Conservation (phyloP, 2,113 vertebrate genomes). For the Globicephala melas region DNA sequence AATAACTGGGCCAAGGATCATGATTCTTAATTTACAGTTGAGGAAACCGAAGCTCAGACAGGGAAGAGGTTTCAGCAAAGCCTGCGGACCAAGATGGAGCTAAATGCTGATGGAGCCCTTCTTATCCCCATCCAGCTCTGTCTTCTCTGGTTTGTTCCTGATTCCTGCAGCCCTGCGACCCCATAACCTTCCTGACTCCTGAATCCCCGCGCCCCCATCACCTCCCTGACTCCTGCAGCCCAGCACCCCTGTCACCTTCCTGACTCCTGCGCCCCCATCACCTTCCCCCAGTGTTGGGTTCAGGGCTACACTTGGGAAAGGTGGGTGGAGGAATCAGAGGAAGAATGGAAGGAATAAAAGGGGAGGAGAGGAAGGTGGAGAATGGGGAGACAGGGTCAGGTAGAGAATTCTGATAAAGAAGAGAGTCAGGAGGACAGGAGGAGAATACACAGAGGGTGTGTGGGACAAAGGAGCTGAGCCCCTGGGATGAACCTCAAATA, state of each 20-base stretch:
- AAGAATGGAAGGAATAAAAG: not conserved
- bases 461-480: not conserved
- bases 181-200: not conserved
- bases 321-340: not conserved
- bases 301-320: not conserved
- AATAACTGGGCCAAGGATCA: not conserved
- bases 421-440: not conserved
- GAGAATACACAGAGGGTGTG: not conserved
- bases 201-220: rapidly evolving
- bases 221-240: too few species aligned
- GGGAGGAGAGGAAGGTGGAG: not conserved
- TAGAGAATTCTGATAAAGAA: not conserved
- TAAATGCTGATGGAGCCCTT: not conserved
- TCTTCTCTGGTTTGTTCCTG: not conserved
- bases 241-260: rapidly evolving
- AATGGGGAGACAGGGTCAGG: not conserved
- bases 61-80: not conserved
- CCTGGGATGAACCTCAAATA: not conserved
- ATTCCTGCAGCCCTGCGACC: rapidly evolving
- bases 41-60: not conserved
- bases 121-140: not conserved
- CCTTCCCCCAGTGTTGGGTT: not conserved
- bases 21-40: not conserved
- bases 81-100: not conserved
- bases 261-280: rapidly evolving